Evolutionary conservation across 2,797 vertebrate species (phyloP), one percentile per base, ranked within the genome.

Genomic region (Miichthys miiuy): DNA sequence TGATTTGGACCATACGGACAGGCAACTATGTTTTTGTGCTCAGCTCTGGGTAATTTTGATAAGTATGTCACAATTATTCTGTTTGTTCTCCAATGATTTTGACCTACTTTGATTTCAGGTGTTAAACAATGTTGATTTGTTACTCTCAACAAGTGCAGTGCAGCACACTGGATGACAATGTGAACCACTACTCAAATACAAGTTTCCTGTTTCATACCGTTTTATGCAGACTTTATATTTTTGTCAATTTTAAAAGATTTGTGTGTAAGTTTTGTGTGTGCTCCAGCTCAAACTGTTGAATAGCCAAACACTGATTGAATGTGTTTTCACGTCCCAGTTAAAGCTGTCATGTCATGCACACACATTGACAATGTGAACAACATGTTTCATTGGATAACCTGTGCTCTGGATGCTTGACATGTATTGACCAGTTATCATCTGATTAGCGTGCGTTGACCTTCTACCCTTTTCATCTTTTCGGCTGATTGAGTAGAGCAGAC

Each of bases 11-110:
- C 88, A 87, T 67, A 82, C 91, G 90, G 86, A 92, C 91, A 80
- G 87, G 87, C 73, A 86, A 73, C 89, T 90, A 6, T 89, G 91
- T 85, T 72, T 86, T 61, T 86, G 77, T 78, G 87, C 83, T 80
- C 89, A 82, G 61, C 85, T 94, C 83, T 92, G 94, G 87, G 64
- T 94, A 27, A 82, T 95, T 88, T 68, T 94, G 82, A 94, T 95
- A 93, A 95, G 95, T 96, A 96, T 88, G 95, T 94, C 87, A 70
- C 78, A 58, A 89, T 90, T 83, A 55, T 83, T 85, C 76, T 57
- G 13, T 79, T 87, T 87, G 34, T 63, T 87, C 60, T 80, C 2
- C 42, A 17, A n/a, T 61, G 13, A 55, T 78, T 82, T 48, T 63
- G 23, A 34, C 50, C 34, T 38, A 30, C 75, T 80, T 70, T 34